Base-by-base conservation (phyloP, 2,888 invertebrate genomes). In the Hypsopygia costalis region DNA sequence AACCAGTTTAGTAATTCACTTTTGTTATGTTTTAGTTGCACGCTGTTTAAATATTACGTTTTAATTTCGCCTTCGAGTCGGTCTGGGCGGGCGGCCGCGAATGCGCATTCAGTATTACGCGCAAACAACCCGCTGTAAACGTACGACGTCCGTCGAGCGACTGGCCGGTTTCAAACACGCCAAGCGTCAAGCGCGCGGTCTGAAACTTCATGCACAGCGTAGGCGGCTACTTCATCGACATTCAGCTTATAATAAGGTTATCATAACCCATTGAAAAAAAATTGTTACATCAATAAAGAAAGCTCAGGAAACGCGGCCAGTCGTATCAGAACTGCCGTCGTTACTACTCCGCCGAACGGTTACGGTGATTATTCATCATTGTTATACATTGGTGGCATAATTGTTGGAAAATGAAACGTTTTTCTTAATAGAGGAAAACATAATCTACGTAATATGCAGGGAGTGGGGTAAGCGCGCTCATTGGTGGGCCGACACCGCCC, bases 381-480 rank as follows among this genome's bases (percentile, higher is more conserved):
- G 8, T 29, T 32, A 25, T 36, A 37, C 40, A 34, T 41, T 30
- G 11, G 11, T 43, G 35, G 36, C 40, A 46, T 58, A 57, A 54
- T 60, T 55, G 43, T 51, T 49, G 46, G 58, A 62, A 65, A 59
- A 43, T 62, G 40, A 40, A 44, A 47, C 43, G 49, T 58, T 76
- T 72, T 77, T 70, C 64, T 59, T 53, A 57, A 55, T 64, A 62
- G 64, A 58, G 69, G 73, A 78, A 81, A 78, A 68, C 56, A 62
- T 71, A 73, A 79, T 74, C 66, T 70, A 78, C 49, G 57, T 68
- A 66, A 66, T 67, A 55, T 58, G 52, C 47, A 51, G 47, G 52
- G 70, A 81, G 86, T 77, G 85, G 85, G 86, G 83, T 63, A 76
- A 52, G 69, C 70, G 54, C 69, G 56, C 71, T 73, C 69, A 87